These are phyloP conservation scores for Podarcis cretensis DNA, from an alignment of 2,113 vertebrate genomes.

Conservation along the genomic window DNA sequence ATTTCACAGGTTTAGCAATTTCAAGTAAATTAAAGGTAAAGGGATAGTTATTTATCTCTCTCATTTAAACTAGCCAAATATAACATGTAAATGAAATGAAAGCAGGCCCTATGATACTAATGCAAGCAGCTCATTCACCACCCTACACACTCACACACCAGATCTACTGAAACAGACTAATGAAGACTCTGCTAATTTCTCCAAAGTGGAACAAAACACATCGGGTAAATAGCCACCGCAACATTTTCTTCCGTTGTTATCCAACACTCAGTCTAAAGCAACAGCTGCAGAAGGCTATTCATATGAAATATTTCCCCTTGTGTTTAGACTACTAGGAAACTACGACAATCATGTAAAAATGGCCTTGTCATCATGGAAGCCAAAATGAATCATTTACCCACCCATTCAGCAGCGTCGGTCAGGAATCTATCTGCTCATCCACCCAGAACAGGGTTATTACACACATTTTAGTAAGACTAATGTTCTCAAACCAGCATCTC, in stretches of 20 bases:
- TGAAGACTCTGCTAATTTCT: conserved; percentile 42
- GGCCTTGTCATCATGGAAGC: background rate
- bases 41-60: conserved; percentile 1
- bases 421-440: background rate
- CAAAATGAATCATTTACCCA: background rate
- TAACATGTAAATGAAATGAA: conserved; percentile 10
- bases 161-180: background rate
- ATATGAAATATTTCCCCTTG: conserved; percentile 10
- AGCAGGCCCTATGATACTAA: background rate
- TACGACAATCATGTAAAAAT: background rate
- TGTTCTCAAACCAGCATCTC: background rate
- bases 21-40: conserved; percentile 9
- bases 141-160: background rate
- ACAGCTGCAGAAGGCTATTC: conserved; percentile 22
- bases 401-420: background rate
- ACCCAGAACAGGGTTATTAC: background rate
- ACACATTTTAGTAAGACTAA: background rate
- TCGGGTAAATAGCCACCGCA: background rate
- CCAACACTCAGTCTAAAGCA: background rate
- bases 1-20: conserved; percentile 13
- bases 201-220: conserved; percentile 35
- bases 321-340: background rate
- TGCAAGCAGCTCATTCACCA: background rate
- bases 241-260: background rate
- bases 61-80: conserved; percentile 8